Percentiles rank a stretch among this genome's conserved stretches.
Evolutionary conservation across 2,888 invertebrate species (phyloP).

Genomic region (Heteromurus nitidus): DNA sequence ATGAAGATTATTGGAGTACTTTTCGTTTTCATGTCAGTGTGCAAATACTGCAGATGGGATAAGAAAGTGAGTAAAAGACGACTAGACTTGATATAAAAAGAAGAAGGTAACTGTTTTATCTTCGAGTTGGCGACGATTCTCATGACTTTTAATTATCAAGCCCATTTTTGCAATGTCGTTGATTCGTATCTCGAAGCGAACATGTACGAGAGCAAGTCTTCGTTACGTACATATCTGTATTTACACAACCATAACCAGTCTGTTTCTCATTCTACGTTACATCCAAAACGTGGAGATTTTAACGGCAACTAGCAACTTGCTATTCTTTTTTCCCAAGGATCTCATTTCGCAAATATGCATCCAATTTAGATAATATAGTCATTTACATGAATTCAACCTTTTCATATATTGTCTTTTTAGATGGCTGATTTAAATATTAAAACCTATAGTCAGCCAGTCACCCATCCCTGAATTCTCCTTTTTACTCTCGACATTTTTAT

Average conservation of each 20-base stretch:
- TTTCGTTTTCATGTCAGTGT: conserved; percentile 1
- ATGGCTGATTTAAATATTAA: too few species aligned
- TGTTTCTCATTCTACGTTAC: too few species aligned
- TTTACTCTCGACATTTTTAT: too few species aligned
- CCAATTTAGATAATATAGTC: conserved; percentile 8
- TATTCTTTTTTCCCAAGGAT: conserved; percentile 3
- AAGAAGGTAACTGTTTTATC: conserved; percentile 28
- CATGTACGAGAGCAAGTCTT: too few species aligned
- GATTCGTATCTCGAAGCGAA: too few species aligned
- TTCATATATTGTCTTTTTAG: too few species aligned
- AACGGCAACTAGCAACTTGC: too few species aligned
- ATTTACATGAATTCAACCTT: background rate
- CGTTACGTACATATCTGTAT: too few species aligned
- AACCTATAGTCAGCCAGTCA: too few species aligned
- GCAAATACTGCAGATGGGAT: conserved; percentile 1
- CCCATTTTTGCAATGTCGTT: conserved; percentile 36
- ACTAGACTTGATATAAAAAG: conserved; percentile 23
- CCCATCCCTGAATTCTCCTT: too few species aligned
- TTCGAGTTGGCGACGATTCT: conserved; percentile 31
- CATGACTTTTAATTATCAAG: conserved; percentile 42
- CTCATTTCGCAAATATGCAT: conserved; percentile 20
- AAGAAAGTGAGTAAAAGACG: conserved; percentile 1
- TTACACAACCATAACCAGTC: too few species aligned
- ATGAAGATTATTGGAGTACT: conserved; percentile 15
- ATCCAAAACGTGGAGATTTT: too few species aligned